Evolutionary conservation across 2,113 vertebrate genomes (phyloP), one percentile per base, ranked within the genome.

Genomic region (Brienomyrus brachyistius): DNA sequence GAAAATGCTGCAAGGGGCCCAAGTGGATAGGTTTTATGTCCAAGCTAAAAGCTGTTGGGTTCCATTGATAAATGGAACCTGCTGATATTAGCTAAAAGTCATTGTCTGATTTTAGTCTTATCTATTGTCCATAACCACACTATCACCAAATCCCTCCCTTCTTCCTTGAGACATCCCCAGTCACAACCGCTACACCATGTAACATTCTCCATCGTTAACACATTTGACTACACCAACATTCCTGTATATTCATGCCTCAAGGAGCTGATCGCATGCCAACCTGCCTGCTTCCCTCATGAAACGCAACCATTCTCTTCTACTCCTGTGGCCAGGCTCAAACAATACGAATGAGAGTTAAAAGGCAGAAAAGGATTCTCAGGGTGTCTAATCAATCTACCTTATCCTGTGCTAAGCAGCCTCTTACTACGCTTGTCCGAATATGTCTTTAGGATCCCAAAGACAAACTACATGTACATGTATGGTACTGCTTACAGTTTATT

Each of bases 121-220:
- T 95, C 95, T 94, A 95, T 93, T 93, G 93, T 96, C 92, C 96
- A 96, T 96, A 96, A 95, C 95, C 94, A 92, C 80, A 88, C 70
- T 35, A 27, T 66, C 90, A 66, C 74, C 86, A 70, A 43, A 82
- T 35, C 74, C 62, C 88, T n/a, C 35, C 82, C 91, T 88, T 90
- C 89, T 80, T 54, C 80, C 91, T 92, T 92, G 90, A 93, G 94
- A 93, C 96, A 96, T 96, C 93, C 92, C 95, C 88, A 94, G 93
- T 95, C 94, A 93, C 95, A 94, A 95, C 94, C 94, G 94, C 93
- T 94, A 94, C 95, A 94, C 95, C 95, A 96, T 96, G 94, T 96
- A 94, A 95, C 95, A 95, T 96, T 95, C 93, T 96, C 93, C 96
- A 96, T 95, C 62, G 93, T 95, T 96, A 96, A 96, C 96, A 96